Conservation (phyloP, 2,797 vertebrate genomes). For the Decapterus maruadsi region DNA sequence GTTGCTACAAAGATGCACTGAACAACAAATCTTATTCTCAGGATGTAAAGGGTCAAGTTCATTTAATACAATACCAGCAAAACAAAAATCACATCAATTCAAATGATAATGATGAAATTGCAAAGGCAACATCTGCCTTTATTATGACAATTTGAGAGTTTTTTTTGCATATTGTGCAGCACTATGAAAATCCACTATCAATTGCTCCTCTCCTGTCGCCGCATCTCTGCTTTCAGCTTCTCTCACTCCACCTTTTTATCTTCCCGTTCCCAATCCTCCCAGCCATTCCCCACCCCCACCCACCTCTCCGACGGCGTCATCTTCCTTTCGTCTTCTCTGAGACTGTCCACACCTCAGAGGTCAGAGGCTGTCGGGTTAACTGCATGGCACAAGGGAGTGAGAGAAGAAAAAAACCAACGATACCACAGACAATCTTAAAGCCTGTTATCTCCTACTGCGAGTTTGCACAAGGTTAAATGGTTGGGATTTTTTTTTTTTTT, state of each 20-base stretch:
- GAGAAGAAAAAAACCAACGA: conserved; percentile 40
- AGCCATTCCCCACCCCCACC: background rate
- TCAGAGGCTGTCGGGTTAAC: conserved; percentile 70
- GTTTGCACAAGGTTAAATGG: background rate
- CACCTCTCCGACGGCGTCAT: conserved; percentile 3
- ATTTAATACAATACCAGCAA: too few species aligned
- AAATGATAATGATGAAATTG: too few species aligned
- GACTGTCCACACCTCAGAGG: conserved; percentile 64
- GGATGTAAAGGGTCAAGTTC: too few species aligned
- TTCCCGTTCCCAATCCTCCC: conserved; percentile 3
- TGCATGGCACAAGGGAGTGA: conserved; percentile 31
- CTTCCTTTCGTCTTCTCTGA: conserved; percentile 51
- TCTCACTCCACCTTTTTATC: conserved; percentile 38
- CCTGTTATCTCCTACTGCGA: conserved; percentile 61
- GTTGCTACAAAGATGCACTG: too few species aligned
- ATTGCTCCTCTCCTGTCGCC: conserved; percentile 20
- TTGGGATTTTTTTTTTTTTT: too few species aligned
- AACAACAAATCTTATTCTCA: too few species aligned
- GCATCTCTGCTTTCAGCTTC: conserved; percentile 40
- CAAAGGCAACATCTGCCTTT: too few species aligned
- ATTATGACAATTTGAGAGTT: too few species aligned
- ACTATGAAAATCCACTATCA: background rate
- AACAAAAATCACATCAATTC: too few species aligned
- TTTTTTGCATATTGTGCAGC: too few species aligned
- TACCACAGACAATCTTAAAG: conserved; percentile 68